Percentiles rank a stretch among this genome's conserved stretches.
These are phyloP conservation scores for Luperina nickerlii DNA, from an alignment of 2,888 invertebrate genomes.

Conservation along the genomic window DNA sequence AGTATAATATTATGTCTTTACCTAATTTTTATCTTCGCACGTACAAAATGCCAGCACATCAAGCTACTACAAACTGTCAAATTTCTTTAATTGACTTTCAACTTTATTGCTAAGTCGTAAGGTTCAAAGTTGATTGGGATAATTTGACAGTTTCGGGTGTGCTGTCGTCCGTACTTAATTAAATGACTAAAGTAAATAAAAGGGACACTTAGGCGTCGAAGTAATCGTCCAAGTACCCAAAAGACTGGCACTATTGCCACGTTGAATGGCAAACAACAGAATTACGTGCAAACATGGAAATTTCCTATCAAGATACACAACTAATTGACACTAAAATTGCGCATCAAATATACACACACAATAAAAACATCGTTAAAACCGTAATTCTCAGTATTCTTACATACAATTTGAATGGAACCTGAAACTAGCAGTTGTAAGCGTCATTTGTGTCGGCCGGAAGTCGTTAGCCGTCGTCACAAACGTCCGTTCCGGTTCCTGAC, in stretches of 20 bases:
- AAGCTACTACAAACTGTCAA: too few relatives aligned
- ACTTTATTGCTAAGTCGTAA: too few relatives aligned
- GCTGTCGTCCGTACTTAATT: too few relatives aligned
- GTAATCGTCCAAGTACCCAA: neutral
- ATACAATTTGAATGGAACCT: conserved; percentile 50
- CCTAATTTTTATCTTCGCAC: too few relatives aligned
- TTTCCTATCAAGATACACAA: neutral
- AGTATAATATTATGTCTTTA: too few relatives aligned
- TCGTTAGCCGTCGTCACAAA: conserved; percentile 78
- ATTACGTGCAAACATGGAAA: neutral
- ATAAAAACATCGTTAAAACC: conserved; percentile 36
- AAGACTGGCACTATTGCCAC: neutral
- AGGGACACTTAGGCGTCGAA: neutral
- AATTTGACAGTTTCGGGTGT: too few relatives aligned
- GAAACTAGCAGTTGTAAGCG: conserved; percentile 67
- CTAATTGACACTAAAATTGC: conserved; percentile 16
- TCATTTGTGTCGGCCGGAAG: conserved; percentile 79
- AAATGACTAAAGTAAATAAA: neutral
- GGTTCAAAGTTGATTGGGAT: too few relatives aligned
- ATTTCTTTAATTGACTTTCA: too few relatives aligned
- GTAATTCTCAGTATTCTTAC: conserved; percentile 24
- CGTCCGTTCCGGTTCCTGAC: conserved; percentile 74
- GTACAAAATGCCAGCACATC: too few relatives aligned
- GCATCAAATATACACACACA: conserved; percentile 3
- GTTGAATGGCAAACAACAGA: neutral